phyloP scores from a whole-genome alignment of 2,797 vertebrate genomes.

The Pseudocheirus occidentalis region DNA sequence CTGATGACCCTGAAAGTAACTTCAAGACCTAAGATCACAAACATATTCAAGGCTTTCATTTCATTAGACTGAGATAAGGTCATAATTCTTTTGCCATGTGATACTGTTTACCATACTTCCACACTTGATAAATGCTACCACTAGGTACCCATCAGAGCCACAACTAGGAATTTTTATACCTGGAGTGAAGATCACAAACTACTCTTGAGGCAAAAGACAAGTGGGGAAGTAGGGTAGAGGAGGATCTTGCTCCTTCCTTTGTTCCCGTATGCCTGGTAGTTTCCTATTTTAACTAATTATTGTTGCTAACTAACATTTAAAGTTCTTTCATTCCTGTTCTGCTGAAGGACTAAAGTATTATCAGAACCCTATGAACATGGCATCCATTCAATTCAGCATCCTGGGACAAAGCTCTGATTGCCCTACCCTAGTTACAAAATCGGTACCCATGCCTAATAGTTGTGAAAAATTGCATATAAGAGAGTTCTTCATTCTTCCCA shows the following conservation, averaged over 20 bases:
- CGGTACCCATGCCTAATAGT: neutral
- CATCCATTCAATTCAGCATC: neutral
- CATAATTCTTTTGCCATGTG: constrained; percentile 20
- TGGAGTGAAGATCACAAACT: neutral
- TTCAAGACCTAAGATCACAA: neutral
- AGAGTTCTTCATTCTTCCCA: neutral
- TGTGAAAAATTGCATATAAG: neutral
- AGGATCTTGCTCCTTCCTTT: neutral
- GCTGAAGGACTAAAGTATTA: neutral
- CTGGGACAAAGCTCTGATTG: neutral
- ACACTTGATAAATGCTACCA: neutral
- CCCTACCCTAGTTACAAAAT: neutral
- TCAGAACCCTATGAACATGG: neutral
- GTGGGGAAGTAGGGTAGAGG: neutral
- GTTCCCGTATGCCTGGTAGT: neutral
- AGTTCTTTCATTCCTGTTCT: neutral
- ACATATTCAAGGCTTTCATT: neutral
- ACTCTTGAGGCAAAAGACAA: neutral
- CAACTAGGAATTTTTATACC: neutral
- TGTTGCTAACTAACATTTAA: neutral
- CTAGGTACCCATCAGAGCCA: neutral
- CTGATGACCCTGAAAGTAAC: neutral
- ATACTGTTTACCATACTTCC: neutral
- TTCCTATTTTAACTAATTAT: neutral
- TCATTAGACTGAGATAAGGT: neutral